These are phyloP conservation scores for Oryzias curvinotus DNA, from an alignment of 2,113 vertebrate species.

Conservation along the genomic window DNA sequence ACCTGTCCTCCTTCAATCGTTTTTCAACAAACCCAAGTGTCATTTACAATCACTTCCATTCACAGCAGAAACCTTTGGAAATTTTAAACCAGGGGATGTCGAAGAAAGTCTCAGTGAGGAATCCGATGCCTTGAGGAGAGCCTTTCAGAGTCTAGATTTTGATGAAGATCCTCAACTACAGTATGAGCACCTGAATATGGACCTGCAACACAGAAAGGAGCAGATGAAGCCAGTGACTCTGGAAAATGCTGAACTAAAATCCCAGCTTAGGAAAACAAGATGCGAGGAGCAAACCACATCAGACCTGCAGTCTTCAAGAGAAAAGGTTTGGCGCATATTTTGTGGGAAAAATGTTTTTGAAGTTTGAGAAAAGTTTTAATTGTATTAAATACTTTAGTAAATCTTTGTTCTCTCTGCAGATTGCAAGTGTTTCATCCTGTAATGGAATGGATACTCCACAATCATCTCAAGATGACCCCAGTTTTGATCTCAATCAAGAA, in stretches of 20 bases:
- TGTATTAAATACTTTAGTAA: slow-evolving; percentile 1
- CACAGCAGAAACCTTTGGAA: slow-evolving; percentile 20
- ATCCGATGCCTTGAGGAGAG: slow-evolving; percentile 30
- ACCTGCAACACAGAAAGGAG: slow-evolving; percentile 40
- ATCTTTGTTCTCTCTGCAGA: slow-evolving; percentile 28
- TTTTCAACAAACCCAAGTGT: neutral
- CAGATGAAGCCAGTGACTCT: slow-evolving; percentile 32
- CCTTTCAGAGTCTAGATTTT: slow-evolving; percentile 36
- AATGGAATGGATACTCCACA: slow-evolving; percentile 8
- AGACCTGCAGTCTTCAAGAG: slow-evolving; percentile 18
- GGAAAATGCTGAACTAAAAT: slow-evolving; percentile 55
- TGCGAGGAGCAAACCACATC: slow-evolving; percentile 11
- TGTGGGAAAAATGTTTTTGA: neutral
- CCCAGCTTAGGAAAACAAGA: slow-evolving; percentile 38
- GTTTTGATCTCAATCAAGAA: slow-evolving; percentile 23
- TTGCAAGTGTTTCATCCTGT: neutral
- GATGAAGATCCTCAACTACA: slow-evolving; percentile 55
- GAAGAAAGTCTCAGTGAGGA: slow-evolving; percentile 29
- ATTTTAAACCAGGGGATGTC: slow-evolving; percentile 34
- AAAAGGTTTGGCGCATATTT: slow-evolving; percentile 17
- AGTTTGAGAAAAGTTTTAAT: neutral
- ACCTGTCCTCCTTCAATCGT: slow-evolving; percentile 18
- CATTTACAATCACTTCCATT: slow-evolving; percentile 13
- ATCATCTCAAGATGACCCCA: slow-evolving; percentile 9
- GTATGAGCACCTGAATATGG: slow-evolving; percentile 22